Evolutionary conservation across 2,113 vertebrate species (phyloP), one percentile per base, ranked within the genome.

Genomic region (Sisor rabdophorus): DNA sequence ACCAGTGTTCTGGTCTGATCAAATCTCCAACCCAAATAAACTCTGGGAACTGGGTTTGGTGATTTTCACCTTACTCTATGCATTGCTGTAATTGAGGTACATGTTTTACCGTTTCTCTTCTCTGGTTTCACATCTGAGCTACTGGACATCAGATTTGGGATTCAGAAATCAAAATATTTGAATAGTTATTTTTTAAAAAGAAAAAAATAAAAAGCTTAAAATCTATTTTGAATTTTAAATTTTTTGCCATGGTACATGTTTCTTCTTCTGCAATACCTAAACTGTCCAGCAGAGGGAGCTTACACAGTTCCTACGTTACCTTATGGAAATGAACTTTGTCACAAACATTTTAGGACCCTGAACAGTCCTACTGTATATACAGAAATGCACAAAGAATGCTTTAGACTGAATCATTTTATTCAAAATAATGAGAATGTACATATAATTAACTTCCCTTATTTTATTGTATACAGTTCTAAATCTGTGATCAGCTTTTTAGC

Each of bases 61-160:
- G 86, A 87, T 84, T 85, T 91, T 88, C 83, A 88, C 86, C 88
- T 87, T 88, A 89, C 89, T 89, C 89, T 90, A 88, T 92, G 90
- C 90, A 89, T 89, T 92, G 88, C 89, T 92, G 90, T 92, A 91
- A 85, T 90, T 91, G 83, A 86, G 88, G 84, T 90, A 89, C 90
- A 91, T 90, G 87, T 87, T 90, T 88, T 88, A 82, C 87, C 90
- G 88, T 77, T 83, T 80, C 53, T 77, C 86, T 90, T 88, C 86
- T 83, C 87, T 88, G 87, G 87, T 87, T 87, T 85, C 89, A 86
- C 83, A 82, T 65, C 80, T 84, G 85, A 52, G 77, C 85, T 73
- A 80, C 86, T 81, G 77, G 86, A 87, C 84, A 79, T 79, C 80
- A 80, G 73, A 83, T 83, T 80, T 77, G 84, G 83, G 85, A 72